Percentiles rank a stretch among this genome's conserved stretches.
phyloP scores from a whole-genome alignment of 2,888 invertebrate genomes.

The Chironomus riparius region DNA sequence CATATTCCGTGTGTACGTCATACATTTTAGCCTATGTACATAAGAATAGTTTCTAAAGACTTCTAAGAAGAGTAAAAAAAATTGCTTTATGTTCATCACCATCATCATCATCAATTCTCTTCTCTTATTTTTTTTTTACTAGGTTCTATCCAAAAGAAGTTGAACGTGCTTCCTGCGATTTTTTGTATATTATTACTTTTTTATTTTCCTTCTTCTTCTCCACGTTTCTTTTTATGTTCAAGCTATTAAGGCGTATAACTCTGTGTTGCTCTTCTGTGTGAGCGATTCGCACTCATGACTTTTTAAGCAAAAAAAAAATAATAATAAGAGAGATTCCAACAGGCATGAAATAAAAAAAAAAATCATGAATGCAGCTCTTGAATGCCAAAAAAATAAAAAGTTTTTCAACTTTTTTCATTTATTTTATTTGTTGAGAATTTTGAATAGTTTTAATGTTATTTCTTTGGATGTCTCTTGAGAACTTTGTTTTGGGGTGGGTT shows the following conservation, averaged over 20 bases:
- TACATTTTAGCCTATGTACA: neutral
- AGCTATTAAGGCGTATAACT: neutral
- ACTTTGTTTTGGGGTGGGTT: too few relatives aligned
- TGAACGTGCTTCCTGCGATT: slow-evolving; percentile 2
- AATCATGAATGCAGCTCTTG: too few relatives aligned
- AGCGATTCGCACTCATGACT: too few relatives aligned
- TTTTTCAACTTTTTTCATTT: too few relatives aligned
- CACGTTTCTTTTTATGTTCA: neutral
- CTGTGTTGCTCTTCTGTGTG: too few relatives aligned
- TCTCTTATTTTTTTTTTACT: neutral
- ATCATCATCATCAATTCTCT: neutral
- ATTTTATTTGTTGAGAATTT: too few relatives aligned
- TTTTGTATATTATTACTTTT: neutral
- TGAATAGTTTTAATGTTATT: too few relatives aligned
- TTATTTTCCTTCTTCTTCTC: neutral
- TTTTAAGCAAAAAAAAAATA: neutral
- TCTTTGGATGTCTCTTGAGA: too few relatives aligned
- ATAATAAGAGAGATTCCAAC: too few relatives aligned
- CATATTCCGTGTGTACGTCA: neutral
- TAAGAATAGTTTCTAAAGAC: too few relatives aligned
- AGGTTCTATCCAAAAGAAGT: neutral
- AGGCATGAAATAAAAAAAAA: too few relatives aligned
- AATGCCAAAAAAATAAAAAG: too few relatives aligned
- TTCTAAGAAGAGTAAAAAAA: neutral
- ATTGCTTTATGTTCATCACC: neutral